Evolutionary conservation across 2,797 vertebrate species (phyloP).

Genomic region (Nasua narica): DNA sequence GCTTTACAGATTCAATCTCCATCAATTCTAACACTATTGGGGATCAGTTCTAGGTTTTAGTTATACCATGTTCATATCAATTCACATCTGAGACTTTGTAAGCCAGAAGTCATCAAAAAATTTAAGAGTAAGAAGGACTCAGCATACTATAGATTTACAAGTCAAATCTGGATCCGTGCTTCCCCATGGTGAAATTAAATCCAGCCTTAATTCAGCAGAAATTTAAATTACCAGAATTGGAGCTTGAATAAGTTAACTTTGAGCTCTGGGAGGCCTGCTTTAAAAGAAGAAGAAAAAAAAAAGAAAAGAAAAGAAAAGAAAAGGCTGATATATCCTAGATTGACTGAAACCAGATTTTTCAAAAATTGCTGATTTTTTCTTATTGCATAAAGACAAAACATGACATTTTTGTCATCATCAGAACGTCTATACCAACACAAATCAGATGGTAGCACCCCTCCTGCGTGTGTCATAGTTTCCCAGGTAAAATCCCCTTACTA

Average conservation of each 20-base stretch:
- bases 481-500: neutral
- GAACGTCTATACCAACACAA: neutral
- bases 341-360: neutral
- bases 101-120: constrained; percentile 35
- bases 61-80: neutral
- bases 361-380: neutral
- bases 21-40: neutral
- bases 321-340: neutral
- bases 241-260: neutral
- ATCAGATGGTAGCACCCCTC: accelerated
- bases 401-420: neutral
- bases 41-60: neutral
- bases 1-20: neutral
- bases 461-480: accelerated
- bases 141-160: constrained; percentile 24
- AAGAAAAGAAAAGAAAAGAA: neutral
- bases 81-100: constrained; percentile 2
- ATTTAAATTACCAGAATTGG: constrained; percentile 43
- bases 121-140: constrained; percentile 12
- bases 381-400: neutral
- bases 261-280: neutral
- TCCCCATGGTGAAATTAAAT: constrained; percentile 53
- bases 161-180: neutral
- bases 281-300: neutral
- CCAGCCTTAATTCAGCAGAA: constrained; percentile 43